A percentile compares a stretch with the other conserved stretches of the same genome.
phyloP scores from a whole-genome alignment of 1,140 invertebrate genomes.

The Planococcus citri region DNA sequence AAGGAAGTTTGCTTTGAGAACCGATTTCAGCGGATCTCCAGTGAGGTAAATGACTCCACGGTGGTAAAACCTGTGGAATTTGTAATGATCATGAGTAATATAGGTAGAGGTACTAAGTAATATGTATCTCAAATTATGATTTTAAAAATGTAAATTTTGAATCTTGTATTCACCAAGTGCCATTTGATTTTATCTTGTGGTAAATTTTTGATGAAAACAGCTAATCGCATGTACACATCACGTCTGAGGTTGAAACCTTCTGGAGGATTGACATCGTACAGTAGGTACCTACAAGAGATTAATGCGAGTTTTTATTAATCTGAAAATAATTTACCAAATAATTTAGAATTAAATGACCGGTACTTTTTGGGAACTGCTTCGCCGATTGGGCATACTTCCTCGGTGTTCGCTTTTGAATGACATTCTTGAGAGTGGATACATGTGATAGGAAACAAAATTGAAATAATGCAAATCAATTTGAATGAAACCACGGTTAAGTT shows the following conservation, averaged over 20 bases:
- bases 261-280: constrained; percentile 86
- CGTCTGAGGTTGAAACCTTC: constrained; percentile 94
- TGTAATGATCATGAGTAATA: no score
- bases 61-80: constrained; percentile 58
- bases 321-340: no score
- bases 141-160: not conserved
- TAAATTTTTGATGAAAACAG: constrained; percentile 59
- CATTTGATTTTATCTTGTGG: not conserved
- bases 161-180: not conserved
- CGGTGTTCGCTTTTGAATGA: no score
- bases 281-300: constrained; percentile 53
- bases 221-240: constrained; percentile 89
- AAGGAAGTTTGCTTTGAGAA: constrained; percentile 45
- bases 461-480: no score
- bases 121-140: no score
- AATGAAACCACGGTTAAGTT: no score
- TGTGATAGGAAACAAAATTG: no score
- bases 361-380: no score
- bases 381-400: no score
- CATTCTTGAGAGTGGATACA: no score
- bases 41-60: constrained; percentile 80
- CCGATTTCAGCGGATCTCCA: constrained; percentile 54
- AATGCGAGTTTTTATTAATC: no score
- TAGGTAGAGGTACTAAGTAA: not conserved
- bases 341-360: no score